A percentile compares a stretch with the other conserved stretches of the same genome.
Evolutionary conservation across 2,113 vertebrate genomes (phyloP).

Genomic region (Tenrec ecaudatus): DNA sequence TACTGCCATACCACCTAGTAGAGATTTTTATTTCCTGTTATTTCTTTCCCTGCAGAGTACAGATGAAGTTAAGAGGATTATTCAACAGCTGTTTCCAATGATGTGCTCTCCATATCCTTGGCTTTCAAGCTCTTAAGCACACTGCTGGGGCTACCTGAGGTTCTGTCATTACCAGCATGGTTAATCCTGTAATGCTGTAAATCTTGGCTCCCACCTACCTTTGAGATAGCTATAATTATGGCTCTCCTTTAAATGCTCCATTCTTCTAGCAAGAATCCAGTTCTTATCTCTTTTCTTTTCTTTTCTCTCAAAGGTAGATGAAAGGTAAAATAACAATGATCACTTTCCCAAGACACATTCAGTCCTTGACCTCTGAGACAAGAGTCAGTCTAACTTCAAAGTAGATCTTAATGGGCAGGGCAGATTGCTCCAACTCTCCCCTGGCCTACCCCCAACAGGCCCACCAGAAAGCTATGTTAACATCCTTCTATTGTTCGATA

Average conservation of each 20-base stretch:
- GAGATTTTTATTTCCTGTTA: not conserved
- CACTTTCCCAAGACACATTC: slow-evolving; percentile 63
- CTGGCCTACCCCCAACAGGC: not conserved
- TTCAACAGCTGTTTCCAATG: slow-evolving; percentile 69
- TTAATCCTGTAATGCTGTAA: slow-evolving; percentile 76
- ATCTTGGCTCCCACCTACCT: slow-evolving; percentile 72
- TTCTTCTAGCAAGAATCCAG: slow-evolving; percentile 72
- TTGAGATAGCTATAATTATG: slow-evolving; percentile 82
- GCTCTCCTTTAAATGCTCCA: slow-evolving; percentile 72
- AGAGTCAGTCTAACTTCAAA: slow-evolving; percentile 57
- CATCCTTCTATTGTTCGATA: fast-evolving
- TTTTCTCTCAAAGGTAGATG: slow-evolving; percentile 79
- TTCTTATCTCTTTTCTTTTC: slow-evolving; percentile 77
- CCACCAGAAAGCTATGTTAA: not conserved
- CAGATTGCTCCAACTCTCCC: not conserved
- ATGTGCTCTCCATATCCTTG: slow-evolving; percentile 75
- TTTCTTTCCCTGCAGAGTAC: slow-evolving; percentile 48
- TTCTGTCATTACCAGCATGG: slow-evolving; percentile 64
- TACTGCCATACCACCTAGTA: not conserved
- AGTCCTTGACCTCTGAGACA: slow-evolving; percentile 35
- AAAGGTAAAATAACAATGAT: slow-evolving; percentile 64
- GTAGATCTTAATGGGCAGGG: not conserved
- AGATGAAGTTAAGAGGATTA: slow-evolving; percentile 82
- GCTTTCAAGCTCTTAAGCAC: slow-evolving; percentile 51
- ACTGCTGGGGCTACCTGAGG: slow-evolving; percentile 59